Evolutionary conservation across 92 coral and sea anemone species (phyloP).

Genomic region (Bergia puertoricense): DNA sequence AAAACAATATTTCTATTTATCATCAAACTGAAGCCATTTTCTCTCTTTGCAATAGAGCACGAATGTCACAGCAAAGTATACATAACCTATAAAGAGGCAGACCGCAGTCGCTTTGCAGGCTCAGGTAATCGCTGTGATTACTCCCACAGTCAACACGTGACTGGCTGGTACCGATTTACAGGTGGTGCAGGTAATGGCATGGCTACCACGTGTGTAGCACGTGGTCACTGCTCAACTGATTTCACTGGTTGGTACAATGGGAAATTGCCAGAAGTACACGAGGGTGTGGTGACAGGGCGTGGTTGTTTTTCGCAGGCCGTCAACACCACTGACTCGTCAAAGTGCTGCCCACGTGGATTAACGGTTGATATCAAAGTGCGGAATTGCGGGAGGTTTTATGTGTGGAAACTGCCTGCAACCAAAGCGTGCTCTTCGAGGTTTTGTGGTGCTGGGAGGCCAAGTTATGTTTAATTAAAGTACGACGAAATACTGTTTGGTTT

Average conservation of each 20-base stretch:
- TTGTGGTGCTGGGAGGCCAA: constrained; percentile 4
- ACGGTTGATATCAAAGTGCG: constrained; percentile 18
- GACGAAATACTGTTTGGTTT: neutral
- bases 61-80: constrained; percentile 34
- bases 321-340: constrained; percentile 5
- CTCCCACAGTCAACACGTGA: neutral
- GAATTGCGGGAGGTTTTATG: constrained; percentile 27
- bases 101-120: constrained; percentile 28
- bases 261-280: neutral
- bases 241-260: constrained; percentile 22
- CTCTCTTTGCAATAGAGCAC: neutral
- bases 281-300: constrained; percentile 14
- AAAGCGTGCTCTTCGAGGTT: constrained; percentile 13
- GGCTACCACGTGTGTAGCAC: constrained; percentile 22
- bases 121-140: constrained; percentile 22
- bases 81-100: constrained; percentile 9
- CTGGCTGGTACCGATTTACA: constrained; percentile 16
- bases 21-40: neutral
- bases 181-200: neutral
- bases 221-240: constrained; percentile 19
- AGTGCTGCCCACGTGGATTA: neutral
- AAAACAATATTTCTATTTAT: neutral
- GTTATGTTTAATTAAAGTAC: no score
- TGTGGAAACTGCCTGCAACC: constrained; percentile 24
- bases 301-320: constrained; percentile 17